A percentile compares a stretch with the other conserved stretches of the same genome.
phyloP scores from a whole-genome alignment of 2,797 vertebrate genomes.

The Chromis chromis region DNA sequence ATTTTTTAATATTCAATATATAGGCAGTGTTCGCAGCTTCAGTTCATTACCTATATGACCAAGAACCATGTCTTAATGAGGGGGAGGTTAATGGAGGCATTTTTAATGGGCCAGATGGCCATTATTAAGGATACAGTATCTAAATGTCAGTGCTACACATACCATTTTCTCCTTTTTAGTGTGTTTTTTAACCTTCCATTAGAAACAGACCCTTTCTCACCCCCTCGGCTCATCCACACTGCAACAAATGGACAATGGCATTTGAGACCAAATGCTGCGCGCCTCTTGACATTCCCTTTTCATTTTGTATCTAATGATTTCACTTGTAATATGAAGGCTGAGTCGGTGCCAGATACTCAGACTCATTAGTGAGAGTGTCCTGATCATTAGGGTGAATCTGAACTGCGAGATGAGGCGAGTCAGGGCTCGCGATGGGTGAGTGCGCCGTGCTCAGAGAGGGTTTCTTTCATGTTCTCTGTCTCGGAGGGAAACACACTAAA shows the following conservation, averaged over 20 bases:
- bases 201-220: not conserved
- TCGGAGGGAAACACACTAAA: not conserved
- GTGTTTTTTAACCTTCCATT: not conserved
- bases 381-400: slow-evolving; percentile 31
- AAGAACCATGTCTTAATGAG: slow-evolving; percentile 3
- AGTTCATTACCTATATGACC: not conserved
- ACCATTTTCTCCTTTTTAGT: not conserved
- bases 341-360: not conserved
- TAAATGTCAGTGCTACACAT: slow-evolving; percentile 5
- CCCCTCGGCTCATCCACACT: too few relatives aligned
- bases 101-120: slow-evolving; percentile 1
- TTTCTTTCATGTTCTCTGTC: slow-evolving; percentile 24
- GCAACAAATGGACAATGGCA: slow-evolving; percentile 12
- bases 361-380: slow-evolving; percentile 27
- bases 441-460: not conserved
- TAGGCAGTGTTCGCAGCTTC: not conserved
- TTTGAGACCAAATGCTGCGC: slow-evolving; percentile 10
- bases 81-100: slow-evolving; percentile 12
- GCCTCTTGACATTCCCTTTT: slow-evolving; percentile 14
- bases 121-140: not conserved
- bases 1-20: not conserved
- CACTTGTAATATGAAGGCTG: slow-evolving; percentile 8
- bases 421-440: not conserved
- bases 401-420: slow-evolving; percentile 12
- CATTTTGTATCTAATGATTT: slow-evolving; percentile 18